Evolutionary conservation across 2,888 invertebrate species (phyloP).

Genomic region (Nematopogon swammerdamellus): DNA sequence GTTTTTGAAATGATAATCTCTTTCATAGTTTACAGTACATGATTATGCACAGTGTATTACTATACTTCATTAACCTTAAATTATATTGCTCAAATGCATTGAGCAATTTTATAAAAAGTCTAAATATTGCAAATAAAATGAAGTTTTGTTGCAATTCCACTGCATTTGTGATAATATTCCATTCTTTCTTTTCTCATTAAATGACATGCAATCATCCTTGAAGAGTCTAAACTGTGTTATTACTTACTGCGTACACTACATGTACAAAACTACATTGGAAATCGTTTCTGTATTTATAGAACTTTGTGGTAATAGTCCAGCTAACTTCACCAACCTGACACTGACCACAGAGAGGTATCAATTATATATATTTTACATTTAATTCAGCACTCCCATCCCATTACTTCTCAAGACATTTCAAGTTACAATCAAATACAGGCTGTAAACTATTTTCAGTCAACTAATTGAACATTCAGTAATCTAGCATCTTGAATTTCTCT

Average conservation of each 20-base stretch:
- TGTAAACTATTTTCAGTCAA: too few relatives aligned
- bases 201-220: too few relatives aligned
- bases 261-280: conserved; percentile 51
- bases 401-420: background rate
- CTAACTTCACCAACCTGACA: conserved; percentile 58
- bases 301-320: conserved; percentile 61
- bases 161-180: background rate
- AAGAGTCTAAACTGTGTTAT: background rate
- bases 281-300: conserved; percentile 61
- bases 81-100: too few relatives aligned
- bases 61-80: too few relatives aligned
- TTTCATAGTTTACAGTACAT: too few relatives aligned
- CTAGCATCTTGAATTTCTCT: background rate
- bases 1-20: too few relatives aligned
- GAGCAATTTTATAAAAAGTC: too few relatives aligned
- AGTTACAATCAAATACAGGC: background rate
- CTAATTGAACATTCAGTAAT: background rate
- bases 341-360: conserved; percentile 56
- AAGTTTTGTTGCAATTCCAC: too few relatives aligned
- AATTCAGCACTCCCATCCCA: conserved; percentile 16
- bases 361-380: conserved; percentile 35
- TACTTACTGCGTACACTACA: background rate
- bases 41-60: too few relatives aligned
- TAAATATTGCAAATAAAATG: too few relatives aligned
- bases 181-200: background rate